These are phyloP conservation scores for Drosophila austrosaltans DNA, from an alignment of 2,888 invertebrate genomes.

Conservation along the genomic window DNA sequence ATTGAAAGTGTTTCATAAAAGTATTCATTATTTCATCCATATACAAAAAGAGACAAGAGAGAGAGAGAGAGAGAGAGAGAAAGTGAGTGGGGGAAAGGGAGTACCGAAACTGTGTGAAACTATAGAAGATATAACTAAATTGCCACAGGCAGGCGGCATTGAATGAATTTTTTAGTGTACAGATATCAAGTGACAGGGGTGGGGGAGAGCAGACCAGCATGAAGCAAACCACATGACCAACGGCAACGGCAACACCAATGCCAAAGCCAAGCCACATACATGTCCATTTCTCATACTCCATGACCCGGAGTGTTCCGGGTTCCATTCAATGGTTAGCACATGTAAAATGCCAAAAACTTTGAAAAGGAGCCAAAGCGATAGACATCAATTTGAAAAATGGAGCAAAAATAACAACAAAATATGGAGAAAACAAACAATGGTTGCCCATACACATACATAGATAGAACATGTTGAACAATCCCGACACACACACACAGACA, in stretches of 20 bases:
- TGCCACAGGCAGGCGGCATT: constrained; percentile 5
- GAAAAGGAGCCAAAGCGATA: constrained; percentile 67
- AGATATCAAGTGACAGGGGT: not conserved
- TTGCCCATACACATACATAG: constrained; percentile 25
- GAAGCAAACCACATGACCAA: constrained; percentile 6
- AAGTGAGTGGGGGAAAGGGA: not conserved
- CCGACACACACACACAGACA: constrained; percentile 3
- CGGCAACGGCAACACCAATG: constrained; percentile 7
- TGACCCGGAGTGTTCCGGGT: constrained; percentile 1
- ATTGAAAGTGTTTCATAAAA: constrained; percentile 9
- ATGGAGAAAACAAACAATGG: constrained; percentile 49
- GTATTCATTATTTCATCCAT: constrained; percentile 4
- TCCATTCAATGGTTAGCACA: constrained; percentile 57
- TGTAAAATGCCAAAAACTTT: constrained; percentile 76
- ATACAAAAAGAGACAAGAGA: not conserved
- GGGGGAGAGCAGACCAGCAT: not conserved
- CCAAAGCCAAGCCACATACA: constrained; percentile 15
- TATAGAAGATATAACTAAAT: not conserved
- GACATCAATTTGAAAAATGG: constrained; percentile 72
- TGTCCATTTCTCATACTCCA: constrained; percentile 5
- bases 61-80: not conserved
- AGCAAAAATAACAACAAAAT: constrained; percentile 34
- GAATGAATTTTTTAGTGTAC: constrained; percentile 9
- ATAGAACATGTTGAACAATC: constrained; percentile 18
- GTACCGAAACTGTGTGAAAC: not conserved